Conservation (phyloP, 2,797 vertebrate species). For the Eurystomus glaucurus region DNA sequence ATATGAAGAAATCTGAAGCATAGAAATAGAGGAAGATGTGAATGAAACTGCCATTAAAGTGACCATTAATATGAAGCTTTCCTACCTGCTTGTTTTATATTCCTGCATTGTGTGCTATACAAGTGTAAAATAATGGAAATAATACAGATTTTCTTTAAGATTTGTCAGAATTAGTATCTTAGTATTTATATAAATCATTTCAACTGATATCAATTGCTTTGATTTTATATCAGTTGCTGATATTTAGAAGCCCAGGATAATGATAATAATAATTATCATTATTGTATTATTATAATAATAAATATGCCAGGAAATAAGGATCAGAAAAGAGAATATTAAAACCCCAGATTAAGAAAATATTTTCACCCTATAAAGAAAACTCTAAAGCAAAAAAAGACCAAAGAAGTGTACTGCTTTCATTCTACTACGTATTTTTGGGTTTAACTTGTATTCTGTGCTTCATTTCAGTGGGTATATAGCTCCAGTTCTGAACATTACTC, state of each 20-base stretch:
- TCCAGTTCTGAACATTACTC: background rate
- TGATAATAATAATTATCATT: background rate
- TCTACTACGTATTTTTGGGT: background rate
- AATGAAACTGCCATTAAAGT: background rate
- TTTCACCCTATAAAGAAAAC: background rate
- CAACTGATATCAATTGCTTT: no score
- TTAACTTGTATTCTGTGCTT: slow-evolving; percentile 15
- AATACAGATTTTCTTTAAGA: background rate
- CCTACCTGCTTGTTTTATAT: background rate
- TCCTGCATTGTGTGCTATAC: background rate
- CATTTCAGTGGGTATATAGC: background rate
- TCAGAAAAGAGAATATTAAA: background rate
- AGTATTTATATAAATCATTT: background rate
- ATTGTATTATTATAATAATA: background rate
- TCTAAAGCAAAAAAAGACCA: background rate
- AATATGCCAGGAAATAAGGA: background rate
- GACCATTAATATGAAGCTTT: background rate
- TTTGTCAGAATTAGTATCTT: background rate
- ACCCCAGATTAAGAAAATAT: background rate
- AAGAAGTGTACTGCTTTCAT: background rate
- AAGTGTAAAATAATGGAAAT: background rate
- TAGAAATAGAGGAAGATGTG: background rate
- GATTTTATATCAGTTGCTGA: background rate
- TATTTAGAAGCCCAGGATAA: background rate
- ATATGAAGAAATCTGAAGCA: background rate